Percentiles rank a stretch among this genome's conserved stretches.
These are phyloP conservation scores for Anoplopoma fimbria DNA, from an alignment of 2,113 vertebrate genomes.

Conservation along the genomic window DNA sequence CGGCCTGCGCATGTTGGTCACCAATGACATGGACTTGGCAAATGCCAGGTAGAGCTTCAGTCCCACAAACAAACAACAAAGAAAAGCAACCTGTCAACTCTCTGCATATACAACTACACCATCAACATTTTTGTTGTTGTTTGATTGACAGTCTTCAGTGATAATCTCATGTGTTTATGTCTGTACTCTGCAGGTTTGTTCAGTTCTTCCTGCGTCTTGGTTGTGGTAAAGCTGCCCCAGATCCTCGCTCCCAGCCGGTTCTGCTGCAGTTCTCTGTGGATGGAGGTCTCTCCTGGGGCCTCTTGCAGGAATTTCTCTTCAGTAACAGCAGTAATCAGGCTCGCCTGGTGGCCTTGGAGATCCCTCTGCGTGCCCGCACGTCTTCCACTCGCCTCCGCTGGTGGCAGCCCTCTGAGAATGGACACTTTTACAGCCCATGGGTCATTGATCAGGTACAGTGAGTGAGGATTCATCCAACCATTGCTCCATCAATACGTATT, in stretches of 20 bases:
- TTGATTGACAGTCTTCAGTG: neutral
- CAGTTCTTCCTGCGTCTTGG: conserved; percentile 98
- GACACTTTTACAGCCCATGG: conserved; percentile 98
- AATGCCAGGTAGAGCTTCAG: conserved; percentile 88
- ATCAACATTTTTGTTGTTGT: neutral
- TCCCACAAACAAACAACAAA: neutral
- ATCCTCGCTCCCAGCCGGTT: conserved; percentile 95
- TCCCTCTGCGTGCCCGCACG: conserved; percentile 92
- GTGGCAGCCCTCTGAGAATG: conserved; percentile 97
- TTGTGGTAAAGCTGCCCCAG: conserved; percentile 94
- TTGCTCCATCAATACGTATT: neutral
- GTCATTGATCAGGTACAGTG: conserved; percentile 88
- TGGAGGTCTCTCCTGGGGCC: conserved; percentile 92
- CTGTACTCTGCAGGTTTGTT: conserved; percentile 87
- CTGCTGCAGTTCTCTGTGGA: conserved; percentile 95
- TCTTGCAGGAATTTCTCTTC: conserved; percentile 97
- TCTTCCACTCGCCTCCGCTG: conserved; percentile 92
- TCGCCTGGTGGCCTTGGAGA: conserved; percentile 93
- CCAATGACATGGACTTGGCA: conserved; percentile 93
- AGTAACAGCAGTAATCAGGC: conserved; percentile 96
- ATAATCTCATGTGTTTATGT: neutral
- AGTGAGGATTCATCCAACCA: conserved; percentile 5
- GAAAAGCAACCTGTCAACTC: neutral
- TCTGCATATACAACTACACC: neutral
- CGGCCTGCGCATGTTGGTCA: conserved; percentile 95